phyloP scores from a whole-genome alignment of 2,113 vertebrate genomes.

The Paedocypris sp. region DNA sequence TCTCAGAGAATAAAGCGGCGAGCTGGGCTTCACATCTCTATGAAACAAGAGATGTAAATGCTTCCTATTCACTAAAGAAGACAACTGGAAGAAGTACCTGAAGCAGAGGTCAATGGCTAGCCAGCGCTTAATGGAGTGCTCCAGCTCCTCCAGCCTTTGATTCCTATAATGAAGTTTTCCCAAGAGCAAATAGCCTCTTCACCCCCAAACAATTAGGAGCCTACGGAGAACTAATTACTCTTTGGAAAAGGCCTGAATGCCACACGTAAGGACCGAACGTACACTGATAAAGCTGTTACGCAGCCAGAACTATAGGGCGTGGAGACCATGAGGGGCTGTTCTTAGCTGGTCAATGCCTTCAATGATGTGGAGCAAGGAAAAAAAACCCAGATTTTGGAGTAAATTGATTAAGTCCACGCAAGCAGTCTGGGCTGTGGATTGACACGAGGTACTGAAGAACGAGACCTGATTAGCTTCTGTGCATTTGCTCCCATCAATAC shows the following conservation, averaged over 20 bases:
- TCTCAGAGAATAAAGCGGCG: neutral
- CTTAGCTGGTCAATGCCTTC: no score
- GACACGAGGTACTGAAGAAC: neutral
- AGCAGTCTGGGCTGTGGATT: neutral
- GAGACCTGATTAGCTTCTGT: constrained; percentile 14
- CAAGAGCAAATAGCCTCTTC: constrained; percentile 30
- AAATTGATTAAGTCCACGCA: no score
- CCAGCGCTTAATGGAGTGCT: constrained; percentile 22
- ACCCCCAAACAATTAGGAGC: constrained; percentile 39
- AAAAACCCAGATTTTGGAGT: no score
- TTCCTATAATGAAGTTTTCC: constrained; percentile 34
- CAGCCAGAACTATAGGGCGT: no score
- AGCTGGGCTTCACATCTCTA: no score
- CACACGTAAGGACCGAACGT: no score
- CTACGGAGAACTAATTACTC: constrained; percentile 38
- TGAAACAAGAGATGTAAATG: no score
- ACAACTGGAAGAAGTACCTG: constrained; percentile 1
- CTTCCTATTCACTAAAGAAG: neutral
- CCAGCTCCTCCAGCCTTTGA: constrained; percentile 28
- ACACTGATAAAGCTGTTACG: no score
- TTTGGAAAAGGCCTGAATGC: constrained; percentile 14
- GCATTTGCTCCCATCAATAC: constrained; percentile 23
- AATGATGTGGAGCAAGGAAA: constrained; percentile 1
- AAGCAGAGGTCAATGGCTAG: constrained; percentile 4
- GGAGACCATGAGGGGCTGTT: no score